A percentile compares a stretch with the other conserved stretches of the same genome.
Conservation (phyloP, 1,140 invertebrate genomes). For the Tribolium madens region DNA sequence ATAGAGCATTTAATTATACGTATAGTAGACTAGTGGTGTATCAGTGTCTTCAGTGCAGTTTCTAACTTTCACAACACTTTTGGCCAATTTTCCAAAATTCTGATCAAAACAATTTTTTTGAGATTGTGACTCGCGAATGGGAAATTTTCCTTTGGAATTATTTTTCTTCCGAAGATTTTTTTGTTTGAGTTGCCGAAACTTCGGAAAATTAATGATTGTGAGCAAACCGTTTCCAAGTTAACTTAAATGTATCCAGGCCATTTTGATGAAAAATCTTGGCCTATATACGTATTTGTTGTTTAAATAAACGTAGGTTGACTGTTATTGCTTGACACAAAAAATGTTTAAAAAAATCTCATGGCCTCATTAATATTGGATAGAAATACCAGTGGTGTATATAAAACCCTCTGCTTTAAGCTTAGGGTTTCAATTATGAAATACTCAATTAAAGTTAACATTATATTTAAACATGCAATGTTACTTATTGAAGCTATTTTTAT, state of each 20-base stretch:
- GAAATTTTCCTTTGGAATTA: not conserved
- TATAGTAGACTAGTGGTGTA: constrained; percentile 36
- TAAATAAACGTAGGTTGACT: constrained; percentile 51
- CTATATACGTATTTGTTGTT: constrained; percentile 51
- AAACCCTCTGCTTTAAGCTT: constrained; percentile 15
- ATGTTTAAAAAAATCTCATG: constrained; percentile 45
- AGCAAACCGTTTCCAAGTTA: constrained; percentile 41
- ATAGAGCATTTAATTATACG: constrained; percentile 42
- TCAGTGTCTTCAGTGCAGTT: constrained; percentile 29
- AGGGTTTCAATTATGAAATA: constrained; percentile 50
- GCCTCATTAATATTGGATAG: constrained; percentile 44
- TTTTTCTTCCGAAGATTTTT: not conserved
- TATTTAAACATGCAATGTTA: constrained; percentile 43
- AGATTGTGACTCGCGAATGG: not conserved
- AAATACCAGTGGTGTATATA: constrained; percentile 47
- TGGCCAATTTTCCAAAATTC: constrained; percentile 5
- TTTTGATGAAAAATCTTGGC: constrained; percentile 45
- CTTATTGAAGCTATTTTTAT: constrained; percentile 52
- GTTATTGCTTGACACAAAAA: constrained; percentile 46
- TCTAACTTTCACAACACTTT: not conserved
- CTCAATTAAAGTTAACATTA: constrained; percentile 47
- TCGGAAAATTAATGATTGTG: constrained; percentile 39
- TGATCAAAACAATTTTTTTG: not conserved
- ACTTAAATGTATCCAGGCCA: constrained; percentile 37
- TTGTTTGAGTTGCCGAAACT: not conserved